phyloP scores from a whole-genome alignment of 2,888 invertebrate genomes.

The Liposcelis brunnea region DNA sequence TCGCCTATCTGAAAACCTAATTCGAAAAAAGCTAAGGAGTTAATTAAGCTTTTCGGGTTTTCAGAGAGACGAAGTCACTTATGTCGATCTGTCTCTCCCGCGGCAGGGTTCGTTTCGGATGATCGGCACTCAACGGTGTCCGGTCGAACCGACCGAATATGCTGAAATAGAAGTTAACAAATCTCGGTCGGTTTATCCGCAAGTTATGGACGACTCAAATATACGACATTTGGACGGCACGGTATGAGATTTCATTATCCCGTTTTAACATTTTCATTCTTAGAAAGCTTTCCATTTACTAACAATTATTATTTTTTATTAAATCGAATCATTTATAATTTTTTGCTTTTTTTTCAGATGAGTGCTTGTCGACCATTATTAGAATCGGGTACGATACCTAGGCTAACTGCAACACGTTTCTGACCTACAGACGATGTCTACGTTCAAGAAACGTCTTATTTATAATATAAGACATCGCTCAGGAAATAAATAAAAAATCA shows the following conservation, averaged over 20 bases:
- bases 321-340: no score
- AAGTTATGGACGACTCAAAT: constrained; percentile 6
- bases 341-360: constrained; percentile 2
- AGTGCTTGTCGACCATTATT: constrained; percentile 1
- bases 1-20: no score
- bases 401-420: constrained; percentile 5
- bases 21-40: no score
- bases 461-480: constrained; percentile 4
- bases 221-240: background rate
- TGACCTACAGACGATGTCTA: constrained; percentile 5
- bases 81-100: constrained; percentile 34
- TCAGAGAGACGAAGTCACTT: constrained; percentile 35
- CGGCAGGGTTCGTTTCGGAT: constrained; percentile 15
- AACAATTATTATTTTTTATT: no score
- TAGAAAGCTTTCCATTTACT: no score
- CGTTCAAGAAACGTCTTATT: constrained; percentile 7
- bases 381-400: constrained; percentile 1
- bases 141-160: constrained; percentile 3
- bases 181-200: background rate
- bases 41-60: constrained; percentile 12
- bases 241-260: background rate
- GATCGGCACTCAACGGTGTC: constrained; percentile 5
- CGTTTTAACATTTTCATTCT: no score
- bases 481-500: background rate
- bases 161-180: constrained; percentile 4